phyloP scores from a whole-genome alignment of 2,797 vertebrate species.

The Dicrostonyx torquatus region DNA sequence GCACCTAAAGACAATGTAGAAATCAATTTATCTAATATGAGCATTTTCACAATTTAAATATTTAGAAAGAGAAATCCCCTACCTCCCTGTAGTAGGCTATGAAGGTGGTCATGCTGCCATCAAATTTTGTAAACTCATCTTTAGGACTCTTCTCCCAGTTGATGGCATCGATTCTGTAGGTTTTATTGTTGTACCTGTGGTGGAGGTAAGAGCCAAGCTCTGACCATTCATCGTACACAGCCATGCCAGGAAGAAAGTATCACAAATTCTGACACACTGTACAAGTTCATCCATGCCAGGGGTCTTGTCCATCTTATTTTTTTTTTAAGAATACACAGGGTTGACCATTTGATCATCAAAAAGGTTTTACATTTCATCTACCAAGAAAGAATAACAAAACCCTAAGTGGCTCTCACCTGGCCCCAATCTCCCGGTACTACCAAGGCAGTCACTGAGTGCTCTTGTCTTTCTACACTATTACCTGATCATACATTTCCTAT shows the following conservation, averaged over 20 bases:
- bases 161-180: constrained; percentile 93
- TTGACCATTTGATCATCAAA: not conserved
- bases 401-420: not conserved
- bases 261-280: not conserved
- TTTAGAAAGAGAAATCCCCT: not conserved
- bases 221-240: not conserved
- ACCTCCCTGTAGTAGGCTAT: constrained; percentile 89
- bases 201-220: not conserved
- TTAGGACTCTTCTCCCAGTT: constrained; percentile 91
- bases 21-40: not conserved
- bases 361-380: not conserved
- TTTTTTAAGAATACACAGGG: not conserved
- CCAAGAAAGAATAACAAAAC: not conserved
- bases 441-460: not conserved
- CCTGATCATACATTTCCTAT: not conserved
- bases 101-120: constrained; percentile 88
- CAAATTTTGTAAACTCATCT: constrained; percentile 89
- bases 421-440: not conserved
- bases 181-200: constrained; percentile 95
- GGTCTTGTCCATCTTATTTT: not conserved
- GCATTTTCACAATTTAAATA: not conserved
- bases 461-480: not conserved
- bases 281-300: not conserved
- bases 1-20: not conserved
- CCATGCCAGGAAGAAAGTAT: not conserved